These are phyloP conservation scores for Astreopora myriophthalma DNA, from an alignment of 64 coral and sea anemone genomes.

Conservation along the genomic window DNA sequence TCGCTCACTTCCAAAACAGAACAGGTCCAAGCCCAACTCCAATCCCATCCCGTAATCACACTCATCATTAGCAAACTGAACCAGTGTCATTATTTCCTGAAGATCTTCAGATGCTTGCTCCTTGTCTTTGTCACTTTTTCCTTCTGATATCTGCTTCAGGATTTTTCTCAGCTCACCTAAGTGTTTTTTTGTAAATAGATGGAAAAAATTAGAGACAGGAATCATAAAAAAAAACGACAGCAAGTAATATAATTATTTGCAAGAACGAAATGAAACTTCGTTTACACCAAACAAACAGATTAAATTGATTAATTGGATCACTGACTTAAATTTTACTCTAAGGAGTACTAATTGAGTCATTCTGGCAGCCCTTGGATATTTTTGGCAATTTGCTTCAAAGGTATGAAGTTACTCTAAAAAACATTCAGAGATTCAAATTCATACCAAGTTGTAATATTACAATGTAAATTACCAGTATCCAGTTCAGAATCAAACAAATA, in stretches of 20 bases:
- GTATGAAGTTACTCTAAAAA: too few relatives aligned
- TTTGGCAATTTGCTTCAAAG: too few relatives aligned
- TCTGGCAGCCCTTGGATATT: too few relatives aligned
- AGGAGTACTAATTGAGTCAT: too few relatives aligned
- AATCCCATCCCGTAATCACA: slow-evolving; percentile 99
- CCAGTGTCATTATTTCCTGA: slow-evolving; percentile 90
- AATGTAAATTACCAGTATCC: too few relatives aligned
- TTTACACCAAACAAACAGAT: too few relatives aligned
- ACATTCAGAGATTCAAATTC: too few relatives aligned
- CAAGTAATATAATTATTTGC: not conserved
- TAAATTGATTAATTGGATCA: too few relatives aligned
- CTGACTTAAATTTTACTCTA: too few relatives aligned
- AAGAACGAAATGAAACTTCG: too few relatives aligned
- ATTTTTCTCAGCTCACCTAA: slow-evolving; percentile 90
- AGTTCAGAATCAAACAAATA: too few relatives aligned
- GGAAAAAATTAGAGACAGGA: not conserved
- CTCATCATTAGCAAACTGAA: slow-evolving; percentile 99
- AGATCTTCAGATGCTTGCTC: slow-evolving; percentile 89
- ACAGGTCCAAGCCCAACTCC: slow-evolving; percentile 89
- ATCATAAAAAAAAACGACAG: not conserved
- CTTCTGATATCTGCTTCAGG: slow-evolving; percentile 74
- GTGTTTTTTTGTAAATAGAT: not conserved
- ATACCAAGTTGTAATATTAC: too few relatives aligned
- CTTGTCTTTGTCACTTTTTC: slow-evolving; percentile 64
- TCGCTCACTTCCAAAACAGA: slow-evolving; percentile 91